Evolutionary conservation across 2,113 vertebrate species (phyloP), one percentile per base, ranked within the genome.

Genomic region (Coracopsis vasa): DNA sequence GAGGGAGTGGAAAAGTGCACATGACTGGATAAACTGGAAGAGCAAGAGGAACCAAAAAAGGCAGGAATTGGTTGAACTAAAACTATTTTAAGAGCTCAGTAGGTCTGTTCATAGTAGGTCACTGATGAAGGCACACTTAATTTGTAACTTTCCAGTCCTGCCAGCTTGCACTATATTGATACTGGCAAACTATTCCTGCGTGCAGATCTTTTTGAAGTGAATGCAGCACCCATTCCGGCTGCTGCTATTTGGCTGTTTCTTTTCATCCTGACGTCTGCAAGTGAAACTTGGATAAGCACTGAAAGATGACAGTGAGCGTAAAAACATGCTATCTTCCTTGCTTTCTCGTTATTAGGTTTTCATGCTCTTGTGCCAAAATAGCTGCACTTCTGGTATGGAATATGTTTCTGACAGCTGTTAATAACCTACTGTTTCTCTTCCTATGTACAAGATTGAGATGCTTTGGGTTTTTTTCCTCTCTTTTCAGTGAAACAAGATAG

Each of bases 101-200:
- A 83, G 80, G 48, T 65, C 83, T 95, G 21, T 83, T 87, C 73
- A 56, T 80, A 54, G 79, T 73, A 77, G 91, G 90, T 92, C 91
- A 85, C 84, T 93, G 94, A 84, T 92, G 79, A 83, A 80, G 54
- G 54, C 72, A 48, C 80, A 90, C 88, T 93, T 94, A 80, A 87
- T 83, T 96, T 95, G 90, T 95, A 96, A 87, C 92, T 96, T 95
- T 92, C 51, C 95, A 96, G 94, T 88, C 65, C 86, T 94, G 72
- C 87, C 82, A 92, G 80, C 86, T 80, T 91, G 60, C 45, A 73
- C 35, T 54, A 0, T 91, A 51, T 90, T 92, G 92, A 90, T 89
- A 80, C 71, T 90, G 65, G 84, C 70, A 93, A 67, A 83, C 79
- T 61, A 11, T 53, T 94, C 37, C 75, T 67, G 80, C 64, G 33